Evolutionary conservation across 2,888 invertebrate genomes (phyloP), one percentile per base, ranked within the genome.

Genomic region (Pseudococcus viburni): DNA sequence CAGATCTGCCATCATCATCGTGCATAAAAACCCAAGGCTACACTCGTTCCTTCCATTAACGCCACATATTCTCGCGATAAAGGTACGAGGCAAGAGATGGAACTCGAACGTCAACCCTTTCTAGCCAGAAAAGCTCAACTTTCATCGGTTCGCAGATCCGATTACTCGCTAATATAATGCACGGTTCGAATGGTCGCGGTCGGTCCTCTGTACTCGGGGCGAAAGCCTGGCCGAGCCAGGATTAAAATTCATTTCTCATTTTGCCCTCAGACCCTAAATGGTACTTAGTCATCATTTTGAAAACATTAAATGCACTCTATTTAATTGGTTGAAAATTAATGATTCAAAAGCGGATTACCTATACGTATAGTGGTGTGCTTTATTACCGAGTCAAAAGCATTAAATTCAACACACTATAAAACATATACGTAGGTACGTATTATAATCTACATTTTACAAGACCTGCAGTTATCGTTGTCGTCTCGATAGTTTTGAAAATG

Each of bases 161-260:
- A 85, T 85, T 85, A 85, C 26, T n/a, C 17, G 55, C 55, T 85
- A 55, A 55, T 55, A 55, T 51, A 85, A 26, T 26, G 51, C 17
- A 85, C 26, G 17, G 33, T 55, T 55, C n/a, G 55, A 55, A 55
- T 55, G 39, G 85, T 85, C 33, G 17, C n/a, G 39, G 85, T 85
- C 33, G 17, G 22, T 51, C 22, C 19, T 33, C 33, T 15, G n/a
- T 55, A 33, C 55, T 33, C 17, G 8, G 15, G 39, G 5, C 85
- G 55, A 85, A 55, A 48, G 48, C 46, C 85, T 11, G 12, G 46
- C 48, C 48, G 48, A 0, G n/a, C 55, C 55, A 26, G 85, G 85
- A 85, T 85, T 85, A 85, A 85, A 85, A 85, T 85, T 85, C 85
- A 85, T 85, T 85, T 85, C 85, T 85, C 85, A 85, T 85, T 85